Evolutionary conservation across 2,888 invertebrate genomes (phyloP).

Genomic region (Campaea margaritaria): DNA sequence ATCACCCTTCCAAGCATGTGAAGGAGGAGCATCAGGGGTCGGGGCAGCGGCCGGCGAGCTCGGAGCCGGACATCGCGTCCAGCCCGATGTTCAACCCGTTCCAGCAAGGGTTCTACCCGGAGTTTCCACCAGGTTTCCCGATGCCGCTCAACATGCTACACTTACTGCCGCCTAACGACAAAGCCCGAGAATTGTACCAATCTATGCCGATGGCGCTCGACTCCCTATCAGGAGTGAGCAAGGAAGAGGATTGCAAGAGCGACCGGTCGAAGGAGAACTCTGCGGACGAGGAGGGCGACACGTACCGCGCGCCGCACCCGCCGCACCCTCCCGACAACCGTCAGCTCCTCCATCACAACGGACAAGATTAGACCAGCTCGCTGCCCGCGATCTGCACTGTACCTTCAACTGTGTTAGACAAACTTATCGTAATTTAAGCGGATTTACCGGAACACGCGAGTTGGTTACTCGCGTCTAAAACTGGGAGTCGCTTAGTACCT

Average conservation of each 20-base stretch:
- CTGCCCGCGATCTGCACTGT: slow-evolving; percentile 44
- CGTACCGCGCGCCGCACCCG: slow-evolving; percentile 82
- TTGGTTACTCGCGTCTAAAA: slow-evolving; percentile 10
- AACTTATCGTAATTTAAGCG: slow-evolving; percentile 31
- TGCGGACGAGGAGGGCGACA: slow-evolving; percentile 84
- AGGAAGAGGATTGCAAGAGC: slow-evolving; percentile 88
- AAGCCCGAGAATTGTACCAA: slow-evolving; percentile 87
- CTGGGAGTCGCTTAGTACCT: slow-evolving; percentile 21
- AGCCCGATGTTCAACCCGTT: slow-evolving; percentile 91
- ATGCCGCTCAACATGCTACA: slow-evolving; percentile 94
- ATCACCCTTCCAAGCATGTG: slow-evolving; percentile 83
- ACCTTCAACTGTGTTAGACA: slow-evolving; percentile 46
- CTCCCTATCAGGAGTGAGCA: slow-evolving; percentile 78
- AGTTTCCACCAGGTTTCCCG: slow-evolving; percentile 92
- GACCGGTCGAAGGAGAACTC: slow-evolving; percentile 87
- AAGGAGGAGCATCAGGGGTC: slow-evolving; percentile 77
- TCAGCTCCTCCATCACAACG: slow-evolving; percentile 90
- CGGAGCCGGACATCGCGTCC: slow-evolving; percentile 87
- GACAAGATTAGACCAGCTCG: slow-evolving; percentile 87
- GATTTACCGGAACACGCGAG: slow-evolving; percentile 17
- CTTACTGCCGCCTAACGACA: slow-evolving; percentile 91
- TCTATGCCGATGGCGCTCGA: slow-evolving; percentile 84
- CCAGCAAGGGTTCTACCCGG: slow-evolving; percentile 92
- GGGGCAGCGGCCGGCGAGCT: slow-evolving; percentile 87
- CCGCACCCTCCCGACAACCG: slow-evolving; percentile 86